Percentiles rank a stretch among this genome's conserved stretches.
Conservation (phyloP, 1,140 invertebrate species). For the Trichonephila clavata region DNA sequence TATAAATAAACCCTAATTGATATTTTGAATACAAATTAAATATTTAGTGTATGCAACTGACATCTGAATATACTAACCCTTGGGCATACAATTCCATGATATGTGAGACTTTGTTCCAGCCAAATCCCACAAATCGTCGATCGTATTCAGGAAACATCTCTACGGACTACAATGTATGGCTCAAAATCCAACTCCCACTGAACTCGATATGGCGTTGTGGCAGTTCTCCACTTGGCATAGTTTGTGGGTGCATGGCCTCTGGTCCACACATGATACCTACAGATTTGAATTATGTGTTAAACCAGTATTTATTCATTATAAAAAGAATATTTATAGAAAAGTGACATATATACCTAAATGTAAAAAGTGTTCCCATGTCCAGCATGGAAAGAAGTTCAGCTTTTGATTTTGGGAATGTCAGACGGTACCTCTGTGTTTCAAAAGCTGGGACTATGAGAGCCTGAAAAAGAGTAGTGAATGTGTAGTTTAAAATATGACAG, state of each 20-base stretch:
- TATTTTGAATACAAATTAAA: too few relatives aligned
- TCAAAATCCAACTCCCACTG: conserved; percentile 95
- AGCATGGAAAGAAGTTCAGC: conserved; percentile 89
- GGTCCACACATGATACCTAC: conserved; percentile 85
- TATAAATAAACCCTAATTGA: too few relatives aligned
- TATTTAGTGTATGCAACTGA: too few relatives aligned
- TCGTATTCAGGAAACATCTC: conserved; percentile 91
- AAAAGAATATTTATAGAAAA: neutral
- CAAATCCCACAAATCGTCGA: conserved; percentile 94
- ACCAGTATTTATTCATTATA: neutral
- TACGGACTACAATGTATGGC: conserved; percentile 92
- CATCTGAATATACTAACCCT: conserved; percentile 81
- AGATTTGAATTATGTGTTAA: neutral
- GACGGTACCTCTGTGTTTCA: conserved; percentile 93
- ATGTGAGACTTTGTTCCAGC: conserved; percentile 98
- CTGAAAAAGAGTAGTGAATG: conserved; percentile 12
- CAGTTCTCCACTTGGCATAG: conserved; percentile 90
- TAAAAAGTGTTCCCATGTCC: conserved; percentile 88
- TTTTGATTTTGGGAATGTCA: conserved; percentile 90
- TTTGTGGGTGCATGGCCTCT: conserved; percentile 94
- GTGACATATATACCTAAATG: conserved; percentile 86
- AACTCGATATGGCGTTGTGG: conserved; percentile 91
- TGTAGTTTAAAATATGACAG: neutral
- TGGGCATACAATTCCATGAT: conserved; percentile 93
- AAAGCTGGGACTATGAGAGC: conserved; percentile 92